A percentile compares a stretch with the other conserved stretches of the same genome.
phyloP scores from a whole-genome alignment of 1,140 invertebrate species.

The Drosophila navojoa region DNA sequence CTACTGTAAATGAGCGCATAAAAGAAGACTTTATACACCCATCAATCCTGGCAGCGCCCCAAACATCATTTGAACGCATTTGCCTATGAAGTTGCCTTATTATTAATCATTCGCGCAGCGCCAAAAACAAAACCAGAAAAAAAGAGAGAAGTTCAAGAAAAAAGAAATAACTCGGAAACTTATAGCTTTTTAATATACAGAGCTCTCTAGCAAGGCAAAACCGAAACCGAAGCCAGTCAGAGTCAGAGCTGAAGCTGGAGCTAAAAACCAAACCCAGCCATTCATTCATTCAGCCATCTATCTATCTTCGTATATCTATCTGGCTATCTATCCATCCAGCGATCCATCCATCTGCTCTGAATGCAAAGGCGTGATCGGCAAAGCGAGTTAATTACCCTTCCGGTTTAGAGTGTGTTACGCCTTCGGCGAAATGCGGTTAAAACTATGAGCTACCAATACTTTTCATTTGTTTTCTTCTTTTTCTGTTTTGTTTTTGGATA shows the following conservation, averaged over 20 bases:
- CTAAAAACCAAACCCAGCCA: slow-evolving; percentile 23
- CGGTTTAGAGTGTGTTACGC: slow-evolving; percentile 83
- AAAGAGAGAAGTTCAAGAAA: slow-evolving; percentile 6
- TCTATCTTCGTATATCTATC: slow-evolving; percentile 26
- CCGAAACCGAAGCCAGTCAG: slow-evolving; percentile 30
- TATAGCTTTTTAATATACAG: slow-evolving; percentile 79
- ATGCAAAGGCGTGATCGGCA: slow-evolving; percentile 83
- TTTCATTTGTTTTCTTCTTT: slow-evolving; percentile 48
- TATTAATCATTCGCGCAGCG: slow-evolving; percentile 69
- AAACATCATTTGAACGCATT: slow-evolving; percentile 73
- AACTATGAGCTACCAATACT: slow-evolving; percentile 67
- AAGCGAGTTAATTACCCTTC: slow-evolving; percentile 84
- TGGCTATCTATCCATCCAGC: slow-evolving; percentile 36
- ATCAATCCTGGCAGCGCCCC: slow-evolving; percentile 68
- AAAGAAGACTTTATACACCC: slow-evolving; percentile 80
- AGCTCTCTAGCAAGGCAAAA: background rate
- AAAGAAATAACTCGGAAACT: slow-evolving; percentile 57
- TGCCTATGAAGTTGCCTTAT: slow-evolving; percentile 59
- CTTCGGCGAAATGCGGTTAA: slow-evolving; percentile 81
- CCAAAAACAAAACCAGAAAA: slow-evolving; percentile 31
- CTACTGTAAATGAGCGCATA: slow-evolving; percentile 70
- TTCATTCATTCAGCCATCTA: slow-evolving; percentile 37
- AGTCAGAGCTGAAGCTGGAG: background rate
- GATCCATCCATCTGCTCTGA: slow-evolving; percentile 54
- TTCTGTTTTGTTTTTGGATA: background rate